phyloP scores from a whole-genome alignment of 2,797 vertebrate genomes.

The Eupleurogrammus muticus region DNA sequence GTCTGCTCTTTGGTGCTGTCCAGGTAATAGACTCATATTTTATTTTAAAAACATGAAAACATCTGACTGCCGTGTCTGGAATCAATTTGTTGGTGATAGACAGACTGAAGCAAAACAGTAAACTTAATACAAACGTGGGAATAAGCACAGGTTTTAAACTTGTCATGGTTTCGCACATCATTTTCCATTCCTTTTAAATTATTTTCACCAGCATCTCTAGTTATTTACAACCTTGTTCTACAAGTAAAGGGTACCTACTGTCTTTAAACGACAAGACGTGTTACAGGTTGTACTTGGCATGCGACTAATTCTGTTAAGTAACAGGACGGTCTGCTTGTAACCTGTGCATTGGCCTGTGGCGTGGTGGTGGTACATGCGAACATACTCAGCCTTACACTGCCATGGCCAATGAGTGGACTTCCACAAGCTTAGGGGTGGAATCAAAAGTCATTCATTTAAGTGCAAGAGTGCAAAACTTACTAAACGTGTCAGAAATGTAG shows the following conservation, averaged over 20 bases:
- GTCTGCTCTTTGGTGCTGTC: too few species aligned
- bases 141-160: too few species aligned
- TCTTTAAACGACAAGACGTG: neutral
- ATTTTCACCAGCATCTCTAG: neutral
- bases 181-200: neutral
- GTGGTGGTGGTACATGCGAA: neutral
- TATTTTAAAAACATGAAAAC: neutral
- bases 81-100: neutral
- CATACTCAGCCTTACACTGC: constrained; percentile 4
- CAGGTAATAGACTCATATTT: too few species aligned
- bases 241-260: neutral
- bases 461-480: neutral
- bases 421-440: neutral
- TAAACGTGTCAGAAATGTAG: constrained; percentile 21
- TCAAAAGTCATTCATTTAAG: constrained; percentile 1
- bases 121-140: too few species aligned
- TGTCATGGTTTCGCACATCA: neutral
- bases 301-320: constrained; percentile 13
- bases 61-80: neutral
- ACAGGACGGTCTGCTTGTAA: constrained; percentile 7
- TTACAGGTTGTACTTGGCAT: constrained; percentile 12
- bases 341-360: neutral
- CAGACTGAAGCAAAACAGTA: too few species aligned
- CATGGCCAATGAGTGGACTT: neutral
- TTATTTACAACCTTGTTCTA: neutral